Conservation (phyloP, 2,888 invertebrate species). For the Nomada ferruginata region DNA sequence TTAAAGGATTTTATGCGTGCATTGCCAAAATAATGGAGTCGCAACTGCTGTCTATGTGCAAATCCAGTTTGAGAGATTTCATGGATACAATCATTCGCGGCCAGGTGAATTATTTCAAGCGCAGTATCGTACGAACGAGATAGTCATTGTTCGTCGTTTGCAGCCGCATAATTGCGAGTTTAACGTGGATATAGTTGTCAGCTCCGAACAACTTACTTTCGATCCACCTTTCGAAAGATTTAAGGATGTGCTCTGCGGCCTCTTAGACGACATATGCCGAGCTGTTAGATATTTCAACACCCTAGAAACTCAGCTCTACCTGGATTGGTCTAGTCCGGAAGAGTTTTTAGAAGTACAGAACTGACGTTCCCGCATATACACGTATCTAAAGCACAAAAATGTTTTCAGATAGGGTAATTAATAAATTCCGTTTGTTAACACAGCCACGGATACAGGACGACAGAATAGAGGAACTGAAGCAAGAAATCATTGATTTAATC, state of each 20-base stretch:
- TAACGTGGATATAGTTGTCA: slow-evolving; percentile 86
- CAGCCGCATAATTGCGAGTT: slow-evolving; percentile 85
- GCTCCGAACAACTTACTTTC: slow-evolving; percentile 88
- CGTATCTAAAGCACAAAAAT: background rate
- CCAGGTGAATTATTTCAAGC: slow-evolving; percentile 42
- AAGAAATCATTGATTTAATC: slow-evolving; percentile 87
- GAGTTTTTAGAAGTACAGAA: slow-evolving; percentile 72
- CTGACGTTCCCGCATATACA: background rate
- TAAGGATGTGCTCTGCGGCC: slow-evolving; percentile 88
- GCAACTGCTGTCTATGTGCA: slow-evolving; percentile 92
- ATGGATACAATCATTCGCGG: slow-evolving; percentile 85
- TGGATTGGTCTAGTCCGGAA: slow-evolving; percentile 70
- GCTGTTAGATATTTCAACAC: slow-evolving; percentile 91
- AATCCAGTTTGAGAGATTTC: slow-evolving; percentile 92
- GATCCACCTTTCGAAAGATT: slow-evolving; percentile 92
- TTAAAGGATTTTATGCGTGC: slow-evolving; percentile 93
- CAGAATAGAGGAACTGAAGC: slow-evolving; percentile 88
- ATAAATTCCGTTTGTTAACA: background rate
- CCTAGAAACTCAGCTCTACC: slow-evolving; percentile 91
- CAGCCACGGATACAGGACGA: slow-evolving; percentile 86
- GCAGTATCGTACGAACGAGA: background rate
- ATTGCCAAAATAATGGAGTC: slow-evolving; percentile 95
- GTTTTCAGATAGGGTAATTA: background rate
- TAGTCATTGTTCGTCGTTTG: slow-evolving; percentile 5
- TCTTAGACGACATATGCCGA: slow-evolving; percentile 91